Base-by-base conservation (phyloP, 2,797 vertebrate genomes). In the Orientallactaga sibirica region DNA sequence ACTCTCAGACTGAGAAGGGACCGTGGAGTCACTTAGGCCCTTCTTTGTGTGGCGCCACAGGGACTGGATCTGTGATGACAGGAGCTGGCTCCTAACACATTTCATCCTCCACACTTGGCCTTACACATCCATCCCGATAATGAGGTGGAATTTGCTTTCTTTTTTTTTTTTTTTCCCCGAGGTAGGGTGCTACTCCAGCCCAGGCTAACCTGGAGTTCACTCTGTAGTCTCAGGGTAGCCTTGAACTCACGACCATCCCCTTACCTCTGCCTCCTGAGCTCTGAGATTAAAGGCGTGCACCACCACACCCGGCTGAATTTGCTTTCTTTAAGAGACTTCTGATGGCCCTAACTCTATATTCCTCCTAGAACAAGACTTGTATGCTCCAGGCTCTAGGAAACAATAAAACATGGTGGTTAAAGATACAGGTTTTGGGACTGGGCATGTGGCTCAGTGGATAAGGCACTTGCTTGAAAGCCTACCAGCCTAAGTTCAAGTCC, bases 141-240 rank as follows among this genome's bases (percentile, higher is more conserved):
- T 4, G 43, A 93, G 64, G 71, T 86, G 74, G 55, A 91, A 88
- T 52, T 89, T 22, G 33, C 43, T 81, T 82, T 83, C 43, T 83
- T 74, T 37, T 37, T 37, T 37, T 37, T 37, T 37, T 37, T 37
- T 37, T 37, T 37, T 37, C 2, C 33, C 33, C 33, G 33, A 37
- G 33, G 33, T 37, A 37, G 33, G 33, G 33, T 37, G 33, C 33
- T 2, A 37, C 33, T 37, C 33, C 33, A 37, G 33, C 33, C 33
- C 33, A 37, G 33, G 33, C 33, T 37, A 37, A 37, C 33, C 33
- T 37, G 33, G 33, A 37, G 33, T 37, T 37, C 33, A 37, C 33
- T 37, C 33, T 37, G 33, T 37, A 37, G 33, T 37, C 33, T 37
- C 33, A 37, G 33, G 33, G 33, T 37, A 37, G 33, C 33, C 33